These are phyloP conservation scores for Anniella stebbinsi DNA, from an alignment of 2,797 vertebrate genomes.

Conservation along the genomic window DNA sequence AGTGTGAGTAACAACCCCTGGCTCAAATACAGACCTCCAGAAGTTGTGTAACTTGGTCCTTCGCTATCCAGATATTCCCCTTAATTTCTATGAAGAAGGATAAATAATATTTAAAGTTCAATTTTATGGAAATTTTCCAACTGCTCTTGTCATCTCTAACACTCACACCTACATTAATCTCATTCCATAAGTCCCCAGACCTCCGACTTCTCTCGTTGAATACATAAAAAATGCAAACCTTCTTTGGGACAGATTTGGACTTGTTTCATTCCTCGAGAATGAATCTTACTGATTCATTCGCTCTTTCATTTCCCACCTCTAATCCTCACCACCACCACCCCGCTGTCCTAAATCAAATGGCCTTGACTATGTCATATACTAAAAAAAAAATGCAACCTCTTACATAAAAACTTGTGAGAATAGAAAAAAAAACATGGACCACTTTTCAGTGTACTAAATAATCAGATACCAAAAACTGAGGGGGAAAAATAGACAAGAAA, in stretches of 20 bases:
- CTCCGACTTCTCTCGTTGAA: slow-evolving; percentile 61
- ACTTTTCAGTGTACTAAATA: slow-evolving; percentile 23
- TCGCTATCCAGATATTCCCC: slow-evolving; percentile 2
- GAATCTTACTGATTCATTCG: slow-evolving; percentile 34
- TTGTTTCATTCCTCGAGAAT: slow-evolving; percentile 19
- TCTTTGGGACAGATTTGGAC: slow-evolving; percentile 10
- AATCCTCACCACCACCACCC: neutral
- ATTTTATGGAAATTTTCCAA: slow-evolving; percentile 45
- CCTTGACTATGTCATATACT: neutral
- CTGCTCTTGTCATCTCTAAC: neutral
- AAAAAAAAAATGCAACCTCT: neutral
- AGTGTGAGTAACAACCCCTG: slow-evolving; percentile 32
- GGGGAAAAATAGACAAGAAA: slow-evolving; percentile 50
- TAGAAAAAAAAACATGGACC: neutral
- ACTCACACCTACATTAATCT: slow-evolving; percentile 59
- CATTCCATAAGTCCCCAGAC: slow-evolving; percentile 63
- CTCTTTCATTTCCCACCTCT: slow-evolving; percentile 17
- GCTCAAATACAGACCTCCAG: slow-evolving; percentile 41
- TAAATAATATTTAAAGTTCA: slow-evolving; percentile 43
- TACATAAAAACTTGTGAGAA: slow-evolving; percentile 22
- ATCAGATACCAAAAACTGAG: slow-evolving; percentile 23
- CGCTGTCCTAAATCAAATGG: slow-evolving; percentile 12
- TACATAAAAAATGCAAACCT: slow-evolving; percentile 62
- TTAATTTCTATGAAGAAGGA: slow-evolving; percentile 43
- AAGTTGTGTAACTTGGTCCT: slow-evolving; percentile 16